Evolutionary conservation across 2,113 vertebrate genomes (phyloP).

Genomic region (Corvus cornix): DNA sequence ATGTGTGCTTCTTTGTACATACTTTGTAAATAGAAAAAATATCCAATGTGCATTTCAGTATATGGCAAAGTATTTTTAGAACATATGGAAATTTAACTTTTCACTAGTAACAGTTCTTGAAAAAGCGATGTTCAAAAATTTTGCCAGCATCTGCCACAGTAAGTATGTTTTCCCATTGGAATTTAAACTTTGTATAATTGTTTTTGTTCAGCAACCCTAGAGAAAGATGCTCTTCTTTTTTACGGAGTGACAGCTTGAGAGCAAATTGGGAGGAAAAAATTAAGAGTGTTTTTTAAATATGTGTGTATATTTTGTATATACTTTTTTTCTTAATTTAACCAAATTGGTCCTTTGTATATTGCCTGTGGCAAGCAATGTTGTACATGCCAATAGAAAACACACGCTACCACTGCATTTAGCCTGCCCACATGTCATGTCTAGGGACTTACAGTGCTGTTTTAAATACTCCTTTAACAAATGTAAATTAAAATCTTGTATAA

Average conservation of each 20-base stretch:
- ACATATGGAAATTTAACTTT: not conserved
- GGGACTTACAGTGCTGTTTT: constrained; percentile 30
- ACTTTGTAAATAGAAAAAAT: constrained; percentile 50
- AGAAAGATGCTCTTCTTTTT: not conserved
- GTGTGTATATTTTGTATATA: constrained; percentile 68
- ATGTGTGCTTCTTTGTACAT: not conserved
- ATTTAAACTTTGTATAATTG: not conserved
- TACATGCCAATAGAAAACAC: constrained; percentile 34
- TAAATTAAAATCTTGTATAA: constrained; percentile 66
- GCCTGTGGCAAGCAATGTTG: constrained; percentile 55
- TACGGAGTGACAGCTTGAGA: not conserved
- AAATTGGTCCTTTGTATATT: constrained; percentile 66
- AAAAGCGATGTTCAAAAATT: not conserved
- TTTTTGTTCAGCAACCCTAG: not conserved
- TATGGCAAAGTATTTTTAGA: not conserved
- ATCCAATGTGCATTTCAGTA: constrained; percentile 43
- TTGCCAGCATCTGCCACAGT: constrained; percentile 9
- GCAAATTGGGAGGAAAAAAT: not conserved
- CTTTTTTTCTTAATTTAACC: constrained; percentile 71
- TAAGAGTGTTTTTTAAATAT: not conserved
- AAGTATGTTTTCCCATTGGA: constrained; percentile 20
- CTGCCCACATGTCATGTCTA: not conserved
- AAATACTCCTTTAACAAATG: constrained; percentile 48
- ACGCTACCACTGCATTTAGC: not conserved
- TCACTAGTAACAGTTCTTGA: not conserved